Conservation (phyloP, 2,888 invertebrate genomes). For the Drosophila anomalata region DNA sequence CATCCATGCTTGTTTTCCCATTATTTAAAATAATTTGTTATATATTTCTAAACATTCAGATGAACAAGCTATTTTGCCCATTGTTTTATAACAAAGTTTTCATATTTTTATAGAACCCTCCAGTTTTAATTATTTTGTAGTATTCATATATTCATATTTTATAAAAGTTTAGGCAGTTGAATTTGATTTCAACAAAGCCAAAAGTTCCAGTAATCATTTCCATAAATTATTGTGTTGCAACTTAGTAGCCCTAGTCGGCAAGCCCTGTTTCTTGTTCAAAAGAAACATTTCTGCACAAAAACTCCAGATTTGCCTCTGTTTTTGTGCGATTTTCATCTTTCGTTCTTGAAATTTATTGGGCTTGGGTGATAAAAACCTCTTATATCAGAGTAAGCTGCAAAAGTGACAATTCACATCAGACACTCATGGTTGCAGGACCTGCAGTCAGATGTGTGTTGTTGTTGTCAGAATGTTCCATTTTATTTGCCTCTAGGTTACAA, state of each 20-base stretch:
- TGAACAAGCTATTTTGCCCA: neutral
- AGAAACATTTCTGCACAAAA: neutral
- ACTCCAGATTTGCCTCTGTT: neutral
- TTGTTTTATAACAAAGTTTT: neutral
- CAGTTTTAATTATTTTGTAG: neutral
- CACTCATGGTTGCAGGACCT: constrained; percentile 51
- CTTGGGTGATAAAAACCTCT: constrained; percentile 14
- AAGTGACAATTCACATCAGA: constrained; percentile 59
- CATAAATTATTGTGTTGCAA: neutral
- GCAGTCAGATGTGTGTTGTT: constrained; percentile 5
- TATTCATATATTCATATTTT: neutral
- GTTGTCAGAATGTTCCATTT: constrained; percentile 17
- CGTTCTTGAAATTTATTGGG: neutral
- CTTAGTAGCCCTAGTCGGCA: neutral
- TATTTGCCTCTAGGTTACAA: constrained; percentile 17
- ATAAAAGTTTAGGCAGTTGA: neutral
- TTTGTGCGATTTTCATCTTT: neutral
- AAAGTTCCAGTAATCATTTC: neutral
- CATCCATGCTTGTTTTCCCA: no score
- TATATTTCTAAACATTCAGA: no score
- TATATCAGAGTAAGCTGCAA: constrained; percentile 4
- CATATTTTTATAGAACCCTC: no score
- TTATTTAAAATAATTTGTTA: no score
- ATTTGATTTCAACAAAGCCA: neutral
- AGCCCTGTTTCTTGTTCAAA: neutral